Percentiles rank a stretch among this genome's conserved stretches.
phyloP scores from a whole-genome alignment of 2,797 vertebrate genomes.

The Pantherophis vulpinus region DNA sequence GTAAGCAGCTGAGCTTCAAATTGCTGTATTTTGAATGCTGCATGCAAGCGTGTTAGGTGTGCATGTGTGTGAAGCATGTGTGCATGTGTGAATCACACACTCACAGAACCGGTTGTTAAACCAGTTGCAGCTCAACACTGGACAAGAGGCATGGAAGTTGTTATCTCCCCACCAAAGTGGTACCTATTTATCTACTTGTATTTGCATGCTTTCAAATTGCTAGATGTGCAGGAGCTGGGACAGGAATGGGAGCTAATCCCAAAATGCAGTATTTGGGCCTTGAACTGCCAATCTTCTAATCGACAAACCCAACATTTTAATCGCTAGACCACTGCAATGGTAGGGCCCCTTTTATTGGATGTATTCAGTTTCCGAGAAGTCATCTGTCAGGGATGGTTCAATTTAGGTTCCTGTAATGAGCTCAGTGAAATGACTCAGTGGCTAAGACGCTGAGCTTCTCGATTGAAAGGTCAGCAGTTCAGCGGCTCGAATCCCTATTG shows the following conservation, averaged over 20 bases:
- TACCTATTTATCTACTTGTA: neutral
- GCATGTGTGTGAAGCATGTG: too few species aligned
- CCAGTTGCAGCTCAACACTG: too few species aligned
- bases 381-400: neutral
- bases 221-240: neutral
- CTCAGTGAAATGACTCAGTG: too few species aligned
- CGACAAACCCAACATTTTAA: neutral
- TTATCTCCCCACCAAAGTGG: neutral
- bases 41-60: too few species aligned
- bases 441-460: too few species aligned
- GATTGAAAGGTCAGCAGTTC: too few species aligned
- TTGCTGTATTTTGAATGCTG: too few species aligned
- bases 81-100: too few species aligned
- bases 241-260: neutral
- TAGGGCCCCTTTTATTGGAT: neutral
- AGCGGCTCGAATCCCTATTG: too few species aligned
- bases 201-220: neutral
- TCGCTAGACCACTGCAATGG: neutral
- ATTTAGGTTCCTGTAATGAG: neutral
- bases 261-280: neutral
- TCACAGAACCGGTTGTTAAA: too few species aligned
- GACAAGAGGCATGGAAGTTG: neutral
- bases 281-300: neutral
- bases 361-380: neutral
- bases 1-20: too few species aligned